Evolutionary conservation across 1,140 invertebrate genomes (phyloP).

Genomic region (Drosophila ohnishii): DNA sequence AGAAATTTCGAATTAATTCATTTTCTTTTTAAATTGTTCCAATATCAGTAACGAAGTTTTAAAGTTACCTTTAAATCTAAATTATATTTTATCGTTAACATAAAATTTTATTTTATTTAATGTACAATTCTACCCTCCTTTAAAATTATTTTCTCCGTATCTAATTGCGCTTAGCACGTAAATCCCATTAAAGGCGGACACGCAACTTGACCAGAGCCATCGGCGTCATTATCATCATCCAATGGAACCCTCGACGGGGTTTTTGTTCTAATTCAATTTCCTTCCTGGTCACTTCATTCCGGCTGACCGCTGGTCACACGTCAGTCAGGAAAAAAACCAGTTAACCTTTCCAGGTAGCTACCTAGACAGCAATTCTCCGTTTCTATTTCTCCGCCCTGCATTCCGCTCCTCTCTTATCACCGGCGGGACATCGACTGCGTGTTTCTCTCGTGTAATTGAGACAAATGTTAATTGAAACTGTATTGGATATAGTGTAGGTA

Average conservation of each 20-base stretch:
- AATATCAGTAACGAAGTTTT: too few relatives aligned
- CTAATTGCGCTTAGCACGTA: constrained; percentile 66
- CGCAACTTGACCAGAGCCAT: constrained; percentile 61
- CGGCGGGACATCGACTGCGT: constrained; percentile 36
- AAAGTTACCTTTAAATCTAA: neutral
- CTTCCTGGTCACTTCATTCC: constrained; percentile 27
- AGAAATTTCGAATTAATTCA: too few relatives aligned
- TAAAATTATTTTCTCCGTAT: neutral
- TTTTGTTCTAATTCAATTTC: constrained; percentile 78
- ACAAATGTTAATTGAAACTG: constrained; percentile 70
- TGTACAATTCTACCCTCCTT: neutral
- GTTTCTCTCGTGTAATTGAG: constrained; percentile 56
- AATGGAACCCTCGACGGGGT: constrained; percentile 39
- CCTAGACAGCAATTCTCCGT: constrained; percentile 19
- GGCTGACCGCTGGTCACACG: constrained; percentile 74
- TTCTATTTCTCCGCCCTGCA: constrained; percentile 12
- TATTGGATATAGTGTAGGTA: neutral
- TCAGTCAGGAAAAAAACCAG: constrained; percentile 66
- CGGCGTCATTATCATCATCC: constrained; percentile 37
- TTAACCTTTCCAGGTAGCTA: constrained; percentile 53
- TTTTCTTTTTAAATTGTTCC: neutral
- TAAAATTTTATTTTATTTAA: too few relatives aligned
- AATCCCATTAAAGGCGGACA: constrained; percentile 70
- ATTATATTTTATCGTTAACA: neutral
- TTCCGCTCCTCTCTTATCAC: constrained; percentile 50